Percentiles rank a stretch among this genome's conserved stretches.
These are phyloP conservation scores for Morpho deidamia DNA, from an alignment of 2,888 invertebrate species.

Conservation along the genomic window DNA sequence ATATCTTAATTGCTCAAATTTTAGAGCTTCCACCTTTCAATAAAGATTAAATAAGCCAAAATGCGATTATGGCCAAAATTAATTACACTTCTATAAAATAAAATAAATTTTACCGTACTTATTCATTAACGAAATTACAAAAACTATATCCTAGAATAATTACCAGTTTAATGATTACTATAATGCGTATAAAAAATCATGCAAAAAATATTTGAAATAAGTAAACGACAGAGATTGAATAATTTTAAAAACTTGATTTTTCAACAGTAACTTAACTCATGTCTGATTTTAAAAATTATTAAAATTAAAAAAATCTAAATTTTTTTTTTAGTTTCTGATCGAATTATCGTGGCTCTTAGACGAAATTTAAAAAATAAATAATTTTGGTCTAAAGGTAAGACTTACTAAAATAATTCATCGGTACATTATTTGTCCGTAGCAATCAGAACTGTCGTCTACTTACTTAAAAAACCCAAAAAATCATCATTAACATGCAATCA, in stretches of 20 bases:
- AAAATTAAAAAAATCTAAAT: no score
- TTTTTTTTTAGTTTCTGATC: no score
- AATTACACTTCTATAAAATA: slow-evolving; percentile 6
- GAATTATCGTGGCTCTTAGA: no score
- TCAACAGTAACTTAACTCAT: no score
- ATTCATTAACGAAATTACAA: slow-evolving; percentile 14
- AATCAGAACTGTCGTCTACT: slow-evolving; percentile 11
- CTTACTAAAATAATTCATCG: no score
- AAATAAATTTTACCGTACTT: slow-evolving; percentile 18
- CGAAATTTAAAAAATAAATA: no score
- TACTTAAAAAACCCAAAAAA: slow-evolving; percentile 22
- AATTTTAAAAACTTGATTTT: no score
- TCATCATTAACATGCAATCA: slow-evolving; percentile 51
- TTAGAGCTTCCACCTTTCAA: slow-evolving; percentile 50
- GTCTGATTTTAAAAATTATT: no score
- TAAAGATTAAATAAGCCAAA: slow-evolving; percentile 17
- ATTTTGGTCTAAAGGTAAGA: no score
- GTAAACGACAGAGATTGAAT: slow-evolving; percentile 2
- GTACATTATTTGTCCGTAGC: no score
- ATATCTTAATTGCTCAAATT: slow-evolving; percentile 56
- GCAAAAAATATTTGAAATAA: slow-evolving; percentile 14
- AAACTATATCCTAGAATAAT: slow-evolving; percentile 21
- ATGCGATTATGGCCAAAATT: slow-evolving; percentile 15
- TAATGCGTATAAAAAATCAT: slow-evolving; percentile 19
- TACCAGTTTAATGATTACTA: slow-evolving; percentile 19